Evolutionary conservation across 2,888 invertebrate species (phyloP).

Genomic region (Napeogenes inachia): DNA sequence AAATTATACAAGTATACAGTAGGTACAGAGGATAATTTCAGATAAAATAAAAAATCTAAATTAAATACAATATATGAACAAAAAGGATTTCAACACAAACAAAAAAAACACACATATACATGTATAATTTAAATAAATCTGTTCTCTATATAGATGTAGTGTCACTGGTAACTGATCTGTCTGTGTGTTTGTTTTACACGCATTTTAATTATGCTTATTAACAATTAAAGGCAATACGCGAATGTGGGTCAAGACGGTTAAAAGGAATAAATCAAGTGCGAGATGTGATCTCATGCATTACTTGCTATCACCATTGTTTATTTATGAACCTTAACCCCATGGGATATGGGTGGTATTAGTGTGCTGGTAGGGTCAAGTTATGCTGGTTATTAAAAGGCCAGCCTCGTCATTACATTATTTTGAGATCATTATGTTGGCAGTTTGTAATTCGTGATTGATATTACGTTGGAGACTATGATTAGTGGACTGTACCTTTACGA

Average conservation of each 20-base stretch:
- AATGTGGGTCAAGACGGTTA: conserved; percentile 74
- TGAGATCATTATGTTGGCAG: conserved; percentile 64
- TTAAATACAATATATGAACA: background rate
- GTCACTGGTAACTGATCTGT: no score
- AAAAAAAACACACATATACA: no score
- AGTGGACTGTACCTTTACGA: conserved; percentile 32
- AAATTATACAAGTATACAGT: no score
- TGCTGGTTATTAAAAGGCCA: conserved; percentile 50
- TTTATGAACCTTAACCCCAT: conserved; percentile 38
- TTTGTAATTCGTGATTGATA: conserved; percentile 59
- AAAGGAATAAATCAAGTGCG: conserved; percentile 72
- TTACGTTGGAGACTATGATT: conserved; percentile 32
- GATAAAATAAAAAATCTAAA: background rate
- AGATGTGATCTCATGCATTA: conserved; percentile 68
- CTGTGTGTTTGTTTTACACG: conserved; percentile 58
- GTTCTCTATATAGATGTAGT: no score
- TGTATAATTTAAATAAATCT: no score
- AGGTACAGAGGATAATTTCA: no score
- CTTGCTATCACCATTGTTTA: conserved; percentile 33
- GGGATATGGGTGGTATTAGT: conserved; percentile 39
- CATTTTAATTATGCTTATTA: conserved; percentile 77
- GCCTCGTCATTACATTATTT: conserved; percentile 66
- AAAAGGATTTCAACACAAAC: background rate
- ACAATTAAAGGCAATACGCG: conserved; percentile 74
- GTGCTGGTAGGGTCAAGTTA: conserved; percentile 32